A percentile compares a stretch with the other conserved stretches of the same genome.
Conservation (phyloP, 1,140 invertebrate genomes). For the Macrotrachela quadricornifera region DNA sequence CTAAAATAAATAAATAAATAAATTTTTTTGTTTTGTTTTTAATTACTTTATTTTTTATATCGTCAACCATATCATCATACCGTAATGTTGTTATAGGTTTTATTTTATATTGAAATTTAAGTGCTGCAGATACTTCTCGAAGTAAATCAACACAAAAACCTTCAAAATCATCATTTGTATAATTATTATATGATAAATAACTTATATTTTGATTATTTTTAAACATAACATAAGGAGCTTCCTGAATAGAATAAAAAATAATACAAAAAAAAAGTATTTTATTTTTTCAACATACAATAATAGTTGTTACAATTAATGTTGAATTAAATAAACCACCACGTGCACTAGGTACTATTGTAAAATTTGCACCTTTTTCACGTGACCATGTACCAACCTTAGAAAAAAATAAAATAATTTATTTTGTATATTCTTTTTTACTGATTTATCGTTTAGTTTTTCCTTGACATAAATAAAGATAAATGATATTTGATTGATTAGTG, state of each 20-base stretch:
- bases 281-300: neutral
- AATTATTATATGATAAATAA: slow-evolving; percentile 38
- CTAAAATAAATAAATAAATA: slow-evolving; percentile 26
- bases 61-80: slow-evolving; percentile 91
- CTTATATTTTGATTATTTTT: slow-evolving; percentile 47
- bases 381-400: slow-evolving; percentile 70
- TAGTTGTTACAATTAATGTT: neutral
- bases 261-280: too few relatives aligned
- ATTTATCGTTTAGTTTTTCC: too few relatives aligned
- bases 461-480: too few relatives aligned
- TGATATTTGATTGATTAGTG: too few relatives aligned
- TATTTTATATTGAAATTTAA: slow-evolving; percentile 77
- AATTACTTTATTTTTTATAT: slow-evolving; percentile 66
- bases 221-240: slow-evolving; percentile 86
- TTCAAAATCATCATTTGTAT: slow-evolving; percentile 32
- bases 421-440: too few relatives aligned
- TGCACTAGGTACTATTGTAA: slow-evolving; percentile 9
- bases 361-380: slow-evolving; percentile 49
- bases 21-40: slow-evolving; percentile 24
- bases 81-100: slow-evolving; percentile 71
- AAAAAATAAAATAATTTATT: slow-evolving; percentile 11
- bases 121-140: slow-evolving; percentile 16
- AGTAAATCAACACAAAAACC: slow-evolving; percentile 92
- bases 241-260: slow-evolving; percentile 35
- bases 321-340: too few relatives aligned